phyloP scores from a whole-genome alignment of 2,888 invertebrate genomes.

The Lamproptera curius region DNA sequence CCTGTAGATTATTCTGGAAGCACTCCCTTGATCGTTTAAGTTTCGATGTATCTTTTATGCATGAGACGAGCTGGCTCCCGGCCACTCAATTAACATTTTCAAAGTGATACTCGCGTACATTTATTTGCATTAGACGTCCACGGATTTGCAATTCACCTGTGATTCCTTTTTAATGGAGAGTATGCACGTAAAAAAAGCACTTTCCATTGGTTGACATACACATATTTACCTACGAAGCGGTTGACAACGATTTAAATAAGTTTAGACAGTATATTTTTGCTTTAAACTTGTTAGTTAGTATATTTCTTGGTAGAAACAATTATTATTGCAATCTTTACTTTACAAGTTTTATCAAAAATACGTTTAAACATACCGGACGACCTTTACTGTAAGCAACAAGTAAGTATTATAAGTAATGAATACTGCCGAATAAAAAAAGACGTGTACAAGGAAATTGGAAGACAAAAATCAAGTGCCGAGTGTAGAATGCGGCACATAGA shows the following conservation, averaged over 20 bases:
- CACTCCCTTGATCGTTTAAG: not conserved
- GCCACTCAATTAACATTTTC: slow-evolving; percentile 8
- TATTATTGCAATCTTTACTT: too few species aligned
- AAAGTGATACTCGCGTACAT: slow-evolving; percentile 1
- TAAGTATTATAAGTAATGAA: too few species aligned
- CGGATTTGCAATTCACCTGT: slow-evolving; percentile 1
- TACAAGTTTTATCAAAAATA: too few species aligned
- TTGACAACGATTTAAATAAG: not conserved
- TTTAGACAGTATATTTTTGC: not conserved
- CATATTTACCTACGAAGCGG: not conserved
- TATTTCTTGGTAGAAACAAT: not conserved
- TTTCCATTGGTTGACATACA: not conserved
- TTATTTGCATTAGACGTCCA: not conserved
- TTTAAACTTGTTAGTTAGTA: not conserved
- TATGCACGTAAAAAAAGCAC: too few species aligned
- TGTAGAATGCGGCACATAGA: too few species aligned
- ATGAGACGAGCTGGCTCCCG: not conserved
- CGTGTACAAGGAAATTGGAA: too few species aligned
- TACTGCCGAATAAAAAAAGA: too few species aligned
- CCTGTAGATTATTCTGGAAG: slow-evolving; percentile 1
- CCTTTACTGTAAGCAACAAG: too few species aligned
- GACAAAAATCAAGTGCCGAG: too few species aligned
- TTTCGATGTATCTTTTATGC: slow-evolving; percentile 8
- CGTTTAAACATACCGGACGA: too few species aligned
- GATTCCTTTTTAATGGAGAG: not conserved